Conservation (phyloP, 2,888 invertebrate genomes). For the Stegophylla sp. region DNA sequence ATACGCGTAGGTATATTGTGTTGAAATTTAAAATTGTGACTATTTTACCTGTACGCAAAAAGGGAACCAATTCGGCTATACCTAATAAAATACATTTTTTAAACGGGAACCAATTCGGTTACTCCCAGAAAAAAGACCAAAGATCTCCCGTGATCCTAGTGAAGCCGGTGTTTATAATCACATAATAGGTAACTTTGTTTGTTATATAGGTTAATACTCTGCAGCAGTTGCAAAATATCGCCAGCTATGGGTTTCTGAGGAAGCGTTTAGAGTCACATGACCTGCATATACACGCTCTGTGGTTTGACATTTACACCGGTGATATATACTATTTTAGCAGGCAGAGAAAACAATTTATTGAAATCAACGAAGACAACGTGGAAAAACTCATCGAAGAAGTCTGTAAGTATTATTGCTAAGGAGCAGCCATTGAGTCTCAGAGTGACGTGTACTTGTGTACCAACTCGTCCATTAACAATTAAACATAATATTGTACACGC, state of each 20-base stretch:
- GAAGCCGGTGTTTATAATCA: too few relatives aligned
- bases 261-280: slow-evolving; percentile 80
- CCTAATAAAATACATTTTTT: too few relatives aligned
- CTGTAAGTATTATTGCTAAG: slow-evolving; percentile 77
- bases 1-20: too few relatives aligned
- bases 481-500: not conserved
- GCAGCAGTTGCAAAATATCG: slow-evolving; percentile 90
- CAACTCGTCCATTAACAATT: not conserved
- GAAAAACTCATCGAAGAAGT: slow-evolving; percentile 79
- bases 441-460: not conserved
- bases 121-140: too few relatives aligned
- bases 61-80: too few relatives aligned
- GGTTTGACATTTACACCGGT: slow-evolving; percentile 97
- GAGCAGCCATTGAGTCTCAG: not conserved
- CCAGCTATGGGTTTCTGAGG: slow-evolving; percentile 89
- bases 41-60: too few relatives aligned
- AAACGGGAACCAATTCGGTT: too few relatives aligned
- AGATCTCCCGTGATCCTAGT: too few relatives aligned
- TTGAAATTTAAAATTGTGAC: too few relatives aligned
- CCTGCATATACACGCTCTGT: slow-evolving; percentile 89
- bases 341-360: slow-evolving; percentile 81
- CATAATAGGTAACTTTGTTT: too few relatives aligned
- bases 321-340: slow-evolving; percentile 94
- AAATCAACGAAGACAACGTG: slow-evolving; percentile 83
- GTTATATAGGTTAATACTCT: slow-evolving; percentile 78